These are phyloP conservation scores for Cepphus grylle DNA, from an alignment of 2,113 vertebrate species.

Conservation along the genomic window DNA sequence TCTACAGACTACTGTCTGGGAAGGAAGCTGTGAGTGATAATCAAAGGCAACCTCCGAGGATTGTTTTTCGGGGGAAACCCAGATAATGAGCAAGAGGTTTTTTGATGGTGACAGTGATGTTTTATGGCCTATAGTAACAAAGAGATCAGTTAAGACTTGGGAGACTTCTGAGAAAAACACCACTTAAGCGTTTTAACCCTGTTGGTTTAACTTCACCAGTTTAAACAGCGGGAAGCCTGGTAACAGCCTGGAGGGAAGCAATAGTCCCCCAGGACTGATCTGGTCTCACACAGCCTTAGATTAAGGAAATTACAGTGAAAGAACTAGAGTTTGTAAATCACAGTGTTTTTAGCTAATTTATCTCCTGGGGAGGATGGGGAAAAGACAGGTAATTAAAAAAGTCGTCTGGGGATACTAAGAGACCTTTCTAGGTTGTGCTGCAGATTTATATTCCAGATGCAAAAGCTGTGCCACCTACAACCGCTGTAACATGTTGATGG, in stretches of 20 bases:
- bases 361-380: background rate
- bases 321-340: background rate
- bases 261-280: background rate
- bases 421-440: background rate
- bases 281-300: background rate
- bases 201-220: background rate
- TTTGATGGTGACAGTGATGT: background rate
- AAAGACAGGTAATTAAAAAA: background rate
- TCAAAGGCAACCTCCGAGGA: background rate
- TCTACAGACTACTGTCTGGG: background rate
- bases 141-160: background rate
- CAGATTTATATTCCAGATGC: background rate
- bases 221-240: background rate
- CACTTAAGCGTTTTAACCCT: background rate
- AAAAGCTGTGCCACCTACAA: background rate
- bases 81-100: background rate
- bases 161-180: background rate
- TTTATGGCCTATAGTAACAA: background rate
- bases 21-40: background rate
- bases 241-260: background rate
- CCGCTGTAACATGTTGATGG: background rate
- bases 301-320: background rate
- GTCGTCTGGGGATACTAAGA: background rate
- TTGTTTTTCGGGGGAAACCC: accelerated
- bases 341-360: background rate